These are phyloP conservation scores for Apamea crenata DNA, from an alignment of 2,888 invertebrate species.

Conservation along the genomic window DNA sequence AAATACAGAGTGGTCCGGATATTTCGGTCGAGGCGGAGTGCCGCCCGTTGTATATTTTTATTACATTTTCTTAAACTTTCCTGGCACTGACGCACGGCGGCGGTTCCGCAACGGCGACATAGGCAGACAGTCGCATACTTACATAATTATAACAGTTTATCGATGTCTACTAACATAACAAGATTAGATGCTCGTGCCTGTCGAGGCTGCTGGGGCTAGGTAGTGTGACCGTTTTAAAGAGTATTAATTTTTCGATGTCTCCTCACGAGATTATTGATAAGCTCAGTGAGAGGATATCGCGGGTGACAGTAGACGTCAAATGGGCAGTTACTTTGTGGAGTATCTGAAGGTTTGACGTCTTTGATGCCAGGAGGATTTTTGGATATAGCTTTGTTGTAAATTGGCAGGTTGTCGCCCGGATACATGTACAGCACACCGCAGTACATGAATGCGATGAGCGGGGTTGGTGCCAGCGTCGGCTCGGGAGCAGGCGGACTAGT, in stretches of 20 bases:
- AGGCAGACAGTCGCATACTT: conserved; percentile 76
- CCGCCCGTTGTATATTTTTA: conserved; percentile 79
- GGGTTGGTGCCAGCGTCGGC: conserved; percentile 86
- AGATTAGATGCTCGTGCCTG: conserved; percentile 85
- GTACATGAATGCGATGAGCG: conserved; percentile 94
- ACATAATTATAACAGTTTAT: conserved; percentile 82
- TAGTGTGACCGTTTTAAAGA: conserved; percentile 83
- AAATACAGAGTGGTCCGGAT: conserved; percentile 75
- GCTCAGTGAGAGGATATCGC: conserved; percentile 74
- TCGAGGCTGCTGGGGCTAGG: conserved; percentile 87
- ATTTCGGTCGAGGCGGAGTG: conserved; percentile 83
- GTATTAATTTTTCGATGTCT: conserved; percentile 78
- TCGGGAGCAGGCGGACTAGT: conserved; percentile 92
- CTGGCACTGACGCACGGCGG: conserved; percentile 87
- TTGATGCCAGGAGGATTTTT: conserved; percentile 39
- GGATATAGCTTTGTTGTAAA: conserved; percentile 54
- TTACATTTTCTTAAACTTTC: conserved; percentile 76
- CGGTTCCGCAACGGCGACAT: conserved; percentile 79
- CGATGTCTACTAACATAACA: conserved; percentile 90
- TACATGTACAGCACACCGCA: conserved; percentile 94
- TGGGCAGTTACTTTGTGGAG: conserved; percentile 59
- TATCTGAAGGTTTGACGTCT: conserved; percentile 61
- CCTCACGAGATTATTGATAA: conserved; percentile 69
- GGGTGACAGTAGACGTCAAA: conserved; percentile 69
- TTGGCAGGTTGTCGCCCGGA: conserved; percentile 90